phyloP scores from a whole-genome alignment of 1,140 invertebrate genomes.

The Drosophila lacertosa region DNA sequence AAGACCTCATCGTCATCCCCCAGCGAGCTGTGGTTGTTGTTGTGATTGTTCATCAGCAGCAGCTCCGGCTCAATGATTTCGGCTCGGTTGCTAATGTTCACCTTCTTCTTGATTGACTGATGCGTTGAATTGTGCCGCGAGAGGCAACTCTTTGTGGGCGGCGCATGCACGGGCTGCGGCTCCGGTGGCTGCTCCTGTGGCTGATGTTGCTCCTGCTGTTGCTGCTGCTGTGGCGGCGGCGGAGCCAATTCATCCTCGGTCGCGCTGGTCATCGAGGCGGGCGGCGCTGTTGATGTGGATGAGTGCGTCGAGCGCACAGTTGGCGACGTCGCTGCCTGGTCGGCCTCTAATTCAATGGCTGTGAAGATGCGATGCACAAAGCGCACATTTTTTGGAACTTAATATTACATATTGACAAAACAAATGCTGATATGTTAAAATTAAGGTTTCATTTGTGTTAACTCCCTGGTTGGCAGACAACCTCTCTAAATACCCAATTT shows the following conservation, averaged over 20 bases:
- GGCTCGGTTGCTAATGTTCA: constrained; percentile 76
- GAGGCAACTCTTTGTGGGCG: constrained; percentile 76
- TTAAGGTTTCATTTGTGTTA: neutral
- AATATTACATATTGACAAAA: neutral
- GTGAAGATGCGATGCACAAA: constrained; percentile 29
- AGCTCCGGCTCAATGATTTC: constrained; percentile 80
- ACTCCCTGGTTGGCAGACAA: too few species aligned
- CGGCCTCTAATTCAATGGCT: constrained; percentile 31
- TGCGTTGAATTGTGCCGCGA: constrained; percentile 77
- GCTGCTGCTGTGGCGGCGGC: constrained; percentile 28
- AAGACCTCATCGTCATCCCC: constrained; percentile 84
- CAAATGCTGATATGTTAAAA: neutral
- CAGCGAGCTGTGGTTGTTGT: constrained; percentile 59
- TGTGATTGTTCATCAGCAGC: constrained; percentile 54
- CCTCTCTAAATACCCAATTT: too few species aligned
- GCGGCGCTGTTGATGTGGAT: constrained; percentile 68
- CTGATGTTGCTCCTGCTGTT: constrained; percentile 27
- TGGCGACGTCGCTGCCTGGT: constrained; percentile 5
- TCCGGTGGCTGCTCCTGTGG: neutral
- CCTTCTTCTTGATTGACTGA: constrained; percentile 82
- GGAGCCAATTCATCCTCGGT: constrained; percentile 43
- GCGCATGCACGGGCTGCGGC: constrained; percentile 26
- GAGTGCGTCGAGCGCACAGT: constrained; percentile 57
- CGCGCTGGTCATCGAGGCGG: constrained; percentile 69
- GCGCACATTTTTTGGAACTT: neutral